A percentile compares a stretch with the other conserved stretches of the same genome.
These are phyloP conservation scores for Chloebia gouldiae DNA, from an alignment of 2,113 vertebrate species.

Conservation along the genomic window DNA sequence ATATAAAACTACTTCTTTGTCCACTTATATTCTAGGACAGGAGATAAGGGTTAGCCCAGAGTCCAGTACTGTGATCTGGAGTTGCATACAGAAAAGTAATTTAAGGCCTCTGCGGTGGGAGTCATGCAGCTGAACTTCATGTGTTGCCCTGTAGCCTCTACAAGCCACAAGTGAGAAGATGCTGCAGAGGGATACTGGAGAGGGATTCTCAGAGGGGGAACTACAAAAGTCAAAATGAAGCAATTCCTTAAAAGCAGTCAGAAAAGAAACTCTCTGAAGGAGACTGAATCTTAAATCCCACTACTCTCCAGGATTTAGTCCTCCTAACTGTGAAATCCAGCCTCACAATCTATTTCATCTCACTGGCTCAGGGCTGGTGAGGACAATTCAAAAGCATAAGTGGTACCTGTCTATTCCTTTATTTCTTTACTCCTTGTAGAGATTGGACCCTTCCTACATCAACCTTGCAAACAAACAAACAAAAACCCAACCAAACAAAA, in stretches of 20 bases:
- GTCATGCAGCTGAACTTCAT: not conserved
- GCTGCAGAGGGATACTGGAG: rapidly evolving
- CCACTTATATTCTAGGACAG: not conserved
- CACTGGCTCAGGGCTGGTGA: not conserved
- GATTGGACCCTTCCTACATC: not conserved
- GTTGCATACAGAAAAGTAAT: not conserved
- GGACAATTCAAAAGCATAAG: not conserved
- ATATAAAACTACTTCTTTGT: not conserved
- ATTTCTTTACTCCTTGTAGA: not conserved
- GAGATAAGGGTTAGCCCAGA: not conserved
- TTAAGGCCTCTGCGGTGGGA: not conserved
- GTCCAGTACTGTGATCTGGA: not conserved
- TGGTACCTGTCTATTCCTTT: not conserved
- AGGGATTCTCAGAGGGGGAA: not conserved
- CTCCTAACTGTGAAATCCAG: not conserved
- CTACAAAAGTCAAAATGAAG: not conserved
- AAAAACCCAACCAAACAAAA: not conserved
- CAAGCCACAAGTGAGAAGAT: rapidly evolving
- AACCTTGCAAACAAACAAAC: not conserved
- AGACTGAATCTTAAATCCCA: not conserved
- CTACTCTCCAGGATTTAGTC: not conserved
- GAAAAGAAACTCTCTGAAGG: not conserved
- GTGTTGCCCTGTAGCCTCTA: not conserved
- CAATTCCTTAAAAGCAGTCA: not conserved
- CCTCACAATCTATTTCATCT: not conserved